Evolutionary conservation across 2,888 invertebrate genomes (phyloP).

Genomic region (Diadegma fenestrale): DNA sequence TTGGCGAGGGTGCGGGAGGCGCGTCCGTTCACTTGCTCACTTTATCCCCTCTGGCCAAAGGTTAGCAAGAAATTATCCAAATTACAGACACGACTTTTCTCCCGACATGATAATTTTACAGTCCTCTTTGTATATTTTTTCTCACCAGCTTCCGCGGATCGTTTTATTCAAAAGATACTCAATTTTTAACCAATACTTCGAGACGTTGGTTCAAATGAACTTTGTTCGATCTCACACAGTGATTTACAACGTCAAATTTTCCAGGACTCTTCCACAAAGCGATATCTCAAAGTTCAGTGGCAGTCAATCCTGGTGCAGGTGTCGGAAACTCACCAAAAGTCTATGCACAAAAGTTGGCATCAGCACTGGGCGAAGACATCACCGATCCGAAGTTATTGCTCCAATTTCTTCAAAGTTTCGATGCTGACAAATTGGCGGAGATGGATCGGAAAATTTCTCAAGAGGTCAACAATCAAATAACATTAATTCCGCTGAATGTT

Average conservation of each 20-base stretch:
- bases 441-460: conserved; percentile 58
- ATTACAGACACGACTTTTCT: neutral
- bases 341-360: conserved; percentile 71
- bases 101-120: neutral
- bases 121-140: neutral
- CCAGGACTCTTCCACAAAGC: conserved; percentile 81
- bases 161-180: neutral
- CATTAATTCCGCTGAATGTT: conserved; percentile 28
- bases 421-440: conserved; percentile 71
- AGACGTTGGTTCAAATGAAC: neutral
- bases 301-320: conserved; percentile 74
- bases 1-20: conserved; percentile 75
- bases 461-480: conserved; percentile 58
- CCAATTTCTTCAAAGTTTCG: conserved; percentile 75
- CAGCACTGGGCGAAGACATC: conserved; percentile 71
- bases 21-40: conserved; percentile 72
- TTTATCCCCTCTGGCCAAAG: conserved; percentile 70
- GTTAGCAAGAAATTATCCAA: conserved; percentile 46
- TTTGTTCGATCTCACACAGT: neutral
- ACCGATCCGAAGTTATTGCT: conserved; percentile 74
- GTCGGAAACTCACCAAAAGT: conserved; percentile 59
- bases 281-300: conserved; percentile 78
- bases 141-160: neutral
- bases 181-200: neutral
- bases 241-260: conserved; percentile 33